Evolutionary conservation across 2,797 vertebrate species (phyloP).

Genomic region (Cryptoprocta ferox): DNA sequence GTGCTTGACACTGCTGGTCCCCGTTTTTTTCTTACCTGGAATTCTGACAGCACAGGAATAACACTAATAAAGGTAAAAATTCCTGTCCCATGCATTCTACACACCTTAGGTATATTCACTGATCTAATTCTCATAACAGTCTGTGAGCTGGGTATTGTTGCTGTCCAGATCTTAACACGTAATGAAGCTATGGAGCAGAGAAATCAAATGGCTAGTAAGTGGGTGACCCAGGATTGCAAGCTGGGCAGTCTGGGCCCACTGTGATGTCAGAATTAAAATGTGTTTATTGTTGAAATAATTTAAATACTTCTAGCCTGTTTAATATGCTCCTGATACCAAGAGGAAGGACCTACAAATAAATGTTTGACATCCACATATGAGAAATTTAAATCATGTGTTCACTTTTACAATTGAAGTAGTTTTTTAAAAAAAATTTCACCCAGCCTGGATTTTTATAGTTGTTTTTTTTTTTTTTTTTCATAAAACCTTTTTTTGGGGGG

Average conservation of each 20-base stretch:
- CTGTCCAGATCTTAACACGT: background rate
- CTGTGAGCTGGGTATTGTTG: background rate
- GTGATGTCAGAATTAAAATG: background rate
- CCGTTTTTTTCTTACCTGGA: background rate
- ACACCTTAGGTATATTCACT: background rate
- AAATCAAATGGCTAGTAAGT: background rate
- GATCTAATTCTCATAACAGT: background rate
- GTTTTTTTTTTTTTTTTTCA: too few species aligned
- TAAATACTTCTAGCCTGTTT: background rate
- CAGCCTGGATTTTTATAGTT: constrained; percentile 15
- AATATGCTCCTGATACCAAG: background rate
- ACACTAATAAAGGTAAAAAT: background rate
- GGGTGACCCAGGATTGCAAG: background rate
- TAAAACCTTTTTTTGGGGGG: too few species aligned
- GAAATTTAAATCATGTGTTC: background rate
- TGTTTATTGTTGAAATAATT: constrained; percentile 17
- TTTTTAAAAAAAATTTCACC: background rate
- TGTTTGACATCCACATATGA: background rate
- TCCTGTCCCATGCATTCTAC: background rate
- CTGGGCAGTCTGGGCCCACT: background rate
- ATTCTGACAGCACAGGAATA: background rate
- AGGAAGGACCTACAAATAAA: background rate
- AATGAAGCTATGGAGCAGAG: background rate
- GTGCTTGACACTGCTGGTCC: background rate
- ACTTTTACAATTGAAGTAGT: constrained; percentile 15